Evolutionary conservation across 2,113 vertebrate species (phyloP).

Genomic region (Psophia crepitans): DNA sequence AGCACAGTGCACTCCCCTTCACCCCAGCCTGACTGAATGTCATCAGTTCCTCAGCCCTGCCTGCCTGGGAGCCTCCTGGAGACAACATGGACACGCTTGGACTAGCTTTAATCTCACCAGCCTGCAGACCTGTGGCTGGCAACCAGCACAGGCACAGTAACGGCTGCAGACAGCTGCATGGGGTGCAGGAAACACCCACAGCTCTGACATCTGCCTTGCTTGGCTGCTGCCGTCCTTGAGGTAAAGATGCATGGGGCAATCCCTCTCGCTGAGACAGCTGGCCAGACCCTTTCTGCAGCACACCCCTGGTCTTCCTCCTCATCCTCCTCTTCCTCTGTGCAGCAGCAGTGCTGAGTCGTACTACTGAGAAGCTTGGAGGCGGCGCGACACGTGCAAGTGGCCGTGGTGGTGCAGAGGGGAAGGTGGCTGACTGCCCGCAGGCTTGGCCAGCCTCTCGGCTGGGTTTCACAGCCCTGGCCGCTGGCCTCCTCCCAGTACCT

Average conservation of each 20-base stretch:
- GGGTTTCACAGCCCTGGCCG: background rate
- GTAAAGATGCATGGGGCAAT: background rate
- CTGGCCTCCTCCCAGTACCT: background rate
- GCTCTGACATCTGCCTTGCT: background rate
- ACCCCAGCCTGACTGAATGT: background rate
- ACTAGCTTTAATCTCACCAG: background rate
- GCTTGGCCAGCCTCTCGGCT: background rate
- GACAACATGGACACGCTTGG: background rate
- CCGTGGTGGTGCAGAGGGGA: fast-evolving
- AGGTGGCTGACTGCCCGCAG: background rate
- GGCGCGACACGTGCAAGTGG: fast-evolving
- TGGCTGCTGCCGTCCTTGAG: fast-evolving
- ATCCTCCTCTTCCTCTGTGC: background rate
- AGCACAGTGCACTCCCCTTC: background rate
- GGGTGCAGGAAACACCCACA: background rate
- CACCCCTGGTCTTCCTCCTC: background rate
- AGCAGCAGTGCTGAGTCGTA: background rate
- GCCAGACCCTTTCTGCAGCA: background rate
- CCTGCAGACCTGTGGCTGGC: background rate
- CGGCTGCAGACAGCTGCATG: background rate
- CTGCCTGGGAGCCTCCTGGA: background rate
- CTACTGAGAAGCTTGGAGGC: background rate
- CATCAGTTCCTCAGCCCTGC: background rate
- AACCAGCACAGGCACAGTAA: background rate
- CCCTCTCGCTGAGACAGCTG: background rate